Percentiles rank a stretch among this genome's conserved stretches.
phyloP scores from a whole-genome alignment of 2,888 invertebrate genomes.

The Nephrocerus scutellatus region DNA sequence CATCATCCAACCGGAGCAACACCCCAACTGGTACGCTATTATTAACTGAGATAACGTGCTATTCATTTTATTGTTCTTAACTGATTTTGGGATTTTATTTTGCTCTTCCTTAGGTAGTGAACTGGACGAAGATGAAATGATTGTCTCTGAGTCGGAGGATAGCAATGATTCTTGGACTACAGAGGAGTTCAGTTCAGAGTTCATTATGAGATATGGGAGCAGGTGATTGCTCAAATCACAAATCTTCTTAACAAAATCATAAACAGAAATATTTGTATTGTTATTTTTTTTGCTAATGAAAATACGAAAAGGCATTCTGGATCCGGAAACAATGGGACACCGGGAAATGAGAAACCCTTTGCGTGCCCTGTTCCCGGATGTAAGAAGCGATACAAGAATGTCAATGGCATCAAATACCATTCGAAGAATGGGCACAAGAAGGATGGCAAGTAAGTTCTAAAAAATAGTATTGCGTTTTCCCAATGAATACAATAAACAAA shows the following conservation, averaged over 20 bases:
- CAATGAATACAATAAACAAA: too few relatives aligned
- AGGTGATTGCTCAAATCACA: constrained; percentile 47
- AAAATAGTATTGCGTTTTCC: background rate
- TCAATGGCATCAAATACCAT: constrained; percentile 84
- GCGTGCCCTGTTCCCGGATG: constrained; percentile 81
- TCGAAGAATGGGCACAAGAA: constrained; percentile 81
- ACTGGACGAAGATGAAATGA: constrained; percentile 63
- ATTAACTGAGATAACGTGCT: too few relatives aligned
- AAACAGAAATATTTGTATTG: constrained; percentile 23
- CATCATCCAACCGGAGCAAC: constrained; percentile 58
- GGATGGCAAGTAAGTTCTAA: constrained; percentile 71
- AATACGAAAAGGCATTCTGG: constrained; percentile 46
- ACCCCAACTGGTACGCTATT: constrained; percentile 56
- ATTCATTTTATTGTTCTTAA: constrained; percentile 1
- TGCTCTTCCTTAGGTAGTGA: too few relatives aligned
- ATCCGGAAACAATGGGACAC: constrained; percentile 48
- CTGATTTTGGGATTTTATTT: too few relatives aligned
- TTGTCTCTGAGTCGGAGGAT: constrained; percentile 67
- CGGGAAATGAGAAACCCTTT: constrained; percentile 66
- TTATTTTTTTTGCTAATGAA: constrained; percentile 22
- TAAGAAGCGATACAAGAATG: constrained; percentile 80
- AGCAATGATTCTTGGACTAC: constrained; percentile 77
- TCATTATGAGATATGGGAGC: constrained; percentile 67
- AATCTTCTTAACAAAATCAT: too few relatives aligned
- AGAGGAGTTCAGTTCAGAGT: constrained; percentile 73